phyloP scores from a whole-genome alignment of 2,888 invertebrate genomes.

The Glaucopsyche alexis region DNA sequence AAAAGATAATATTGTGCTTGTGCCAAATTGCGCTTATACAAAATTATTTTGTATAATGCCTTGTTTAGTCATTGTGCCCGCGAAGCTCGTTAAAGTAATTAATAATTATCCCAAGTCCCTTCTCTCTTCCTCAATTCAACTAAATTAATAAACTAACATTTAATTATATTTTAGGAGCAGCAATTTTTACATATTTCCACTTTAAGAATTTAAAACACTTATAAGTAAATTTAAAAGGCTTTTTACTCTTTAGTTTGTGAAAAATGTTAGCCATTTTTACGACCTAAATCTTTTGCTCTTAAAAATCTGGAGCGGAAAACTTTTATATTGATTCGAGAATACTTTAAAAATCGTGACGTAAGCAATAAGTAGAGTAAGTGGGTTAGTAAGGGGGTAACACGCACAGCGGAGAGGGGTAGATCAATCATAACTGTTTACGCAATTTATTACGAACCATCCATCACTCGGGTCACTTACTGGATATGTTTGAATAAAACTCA shows the following conservation, averaged over 20 bases:
- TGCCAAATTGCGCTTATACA: slow-evolving; percentile 1
- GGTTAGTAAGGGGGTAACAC: slow-evolving; percentile 22
- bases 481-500: slow-evolving; percentile 26
- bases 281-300: neutral
- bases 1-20: slow-evolving; percentile 12
- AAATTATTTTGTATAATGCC: neutral
- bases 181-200: neutral
- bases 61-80: neutral
- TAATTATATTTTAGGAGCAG: neutral
- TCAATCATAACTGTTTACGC: slow-evolving; percentile 28
- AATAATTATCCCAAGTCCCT: neutral
- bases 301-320: slow-evolving; percentile 20
- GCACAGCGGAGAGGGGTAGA: slow-evolving; percentile 13
- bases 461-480: slow-evolving; percentile 19
- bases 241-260: neutral
- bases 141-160: neutral
- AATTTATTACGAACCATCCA: slow-evolving; percentile 25
- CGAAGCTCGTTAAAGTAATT: neutral
- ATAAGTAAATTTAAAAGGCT: neutral
- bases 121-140: neutral
- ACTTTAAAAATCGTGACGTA: slow-evolving; percentile 22
- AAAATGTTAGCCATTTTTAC: slow-evolving; percentile 14
- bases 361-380: slow-evolving; percentile 18
- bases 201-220: neutral
- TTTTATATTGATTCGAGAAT: slow-evolving; percentile 11